Percentiles rank a stretch among this genome's conserved stretches.
phyloP scores from a whole-genome alignment of 1,140 invertebrate genomes.

The Reticulitermes speratus region DNA sequence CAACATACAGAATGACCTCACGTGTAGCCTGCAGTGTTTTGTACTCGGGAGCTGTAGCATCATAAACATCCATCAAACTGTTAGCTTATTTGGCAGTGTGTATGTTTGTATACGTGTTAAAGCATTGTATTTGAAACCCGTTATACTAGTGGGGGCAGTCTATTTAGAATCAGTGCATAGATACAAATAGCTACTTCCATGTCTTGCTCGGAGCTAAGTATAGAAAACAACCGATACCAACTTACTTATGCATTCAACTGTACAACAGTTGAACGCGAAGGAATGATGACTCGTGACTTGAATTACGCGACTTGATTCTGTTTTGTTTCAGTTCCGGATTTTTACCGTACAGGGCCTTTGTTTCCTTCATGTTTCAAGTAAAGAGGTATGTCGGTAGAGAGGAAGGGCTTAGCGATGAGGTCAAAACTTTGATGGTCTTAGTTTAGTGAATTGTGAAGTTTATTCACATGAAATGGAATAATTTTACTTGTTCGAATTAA shows the following conservation, averaged over 20 bases:
- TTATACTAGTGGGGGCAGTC: not conserved
- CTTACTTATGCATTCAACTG: not conserved
- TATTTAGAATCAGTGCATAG: conserved; percentile 16
- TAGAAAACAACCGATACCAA: not conserved
- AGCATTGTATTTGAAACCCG: not conserved
- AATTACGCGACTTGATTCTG: not conserved
- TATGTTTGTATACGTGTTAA: not conserved
- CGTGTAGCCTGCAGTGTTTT: not conserved
- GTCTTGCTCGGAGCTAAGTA: not conserved
- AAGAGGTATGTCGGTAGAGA: not conserved
- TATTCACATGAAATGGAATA: no score
- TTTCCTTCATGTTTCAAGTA: not conserved
- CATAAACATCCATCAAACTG: not conserved
- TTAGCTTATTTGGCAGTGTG: conserved; percentile 5
- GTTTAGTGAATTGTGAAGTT: no score
- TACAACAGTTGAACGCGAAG: conserved; percentile 15
- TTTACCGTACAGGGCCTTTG: not conserved
- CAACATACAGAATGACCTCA: not conserved
- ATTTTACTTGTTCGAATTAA: no score
- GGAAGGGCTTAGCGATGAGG: no score
- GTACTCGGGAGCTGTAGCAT: not conserved
- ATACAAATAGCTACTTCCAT: conserved; percentile 9
- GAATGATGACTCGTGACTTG: not conserved
- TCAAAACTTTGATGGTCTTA: no score
- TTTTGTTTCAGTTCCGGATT: not conserved